Conservation (phyloP, 2,888 invertebrate genomes). For the Blastobasis adustella region DNA sequence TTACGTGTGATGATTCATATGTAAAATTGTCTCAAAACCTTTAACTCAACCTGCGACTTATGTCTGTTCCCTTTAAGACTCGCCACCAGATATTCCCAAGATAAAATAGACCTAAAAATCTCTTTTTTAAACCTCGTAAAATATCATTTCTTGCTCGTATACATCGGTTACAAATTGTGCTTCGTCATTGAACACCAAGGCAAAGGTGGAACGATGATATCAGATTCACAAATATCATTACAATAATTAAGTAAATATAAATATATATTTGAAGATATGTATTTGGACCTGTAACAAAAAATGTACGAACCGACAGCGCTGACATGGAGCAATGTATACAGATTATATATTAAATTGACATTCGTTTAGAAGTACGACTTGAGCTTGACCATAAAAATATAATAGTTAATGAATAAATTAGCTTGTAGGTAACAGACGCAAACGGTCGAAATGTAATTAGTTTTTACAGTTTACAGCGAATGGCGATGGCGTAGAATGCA, state of each 20-base stretch:
- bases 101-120: conserved; percentile 70
- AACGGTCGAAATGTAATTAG: conserved; percentile 34
- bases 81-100: conserved; percentile 48
- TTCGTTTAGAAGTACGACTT: conserved; percentile 56
- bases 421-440: conserved; percentile 46
- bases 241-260: conserved; percentile 53
- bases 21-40: conserved; percentile 1
- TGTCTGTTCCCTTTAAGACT: neutral
- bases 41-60: no score
- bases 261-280: conserved; percentile 54
- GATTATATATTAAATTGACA: conserved; percentile 49
- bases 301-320: conserved; percentile 38
- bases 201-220: conserved; percentile 65
- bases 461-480: conserved; percentile 28
- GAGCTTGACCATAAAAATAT: conserved; percentile 23
- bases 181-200: conserved; percentile 71
- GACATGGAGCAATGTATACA: conserved; percentile 21
- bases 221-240: conserved; percentile 38
- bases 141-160: conserved; percentile 70
- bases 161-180: conserved; percentile 74
- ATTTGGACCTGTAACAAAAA: conserved; percentile 66
- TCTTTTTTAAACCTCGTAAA: conserved; percentile 69
- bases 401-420: conserved; percentile 33
- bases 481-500: conserved; percentile 12
- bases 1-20: no score